Percentiles rank a stretch among this genome's conserved stretches.
Evolutionary conservation across 2,888 invertebrate species (phyloP).

Genomic region (Rhagonycha lutea): DNA sequence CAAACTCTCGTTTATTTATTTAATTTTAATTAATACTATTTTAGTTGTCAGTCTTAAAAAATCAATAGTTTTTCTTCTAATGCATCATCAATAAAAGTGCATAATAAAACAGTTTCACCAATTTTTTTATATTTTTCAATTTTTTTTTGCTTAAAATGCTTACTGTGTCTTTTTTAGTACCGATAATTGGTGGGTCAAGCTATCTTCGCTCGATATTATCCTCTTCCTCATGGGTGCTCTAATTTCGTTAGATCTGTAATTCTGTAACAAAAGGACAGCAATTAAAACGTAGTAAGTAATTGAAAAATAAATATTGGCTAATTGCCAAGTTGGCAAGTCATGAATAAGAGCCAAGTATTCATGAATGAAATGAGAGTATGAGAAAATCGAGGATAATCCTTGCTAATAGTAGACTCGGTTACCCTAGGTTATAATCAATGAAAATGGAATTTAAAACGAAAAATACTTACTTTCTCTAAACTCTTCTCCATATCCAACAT

Average conservation of each 20-base stretch:
- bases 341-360: slow-evolving; percentile 25
- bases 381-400: slow-evolving; percentile 38
- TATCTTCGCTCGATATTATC: slow-evolving; percentile 66
- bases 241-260: slow-evolving; percentile 40
- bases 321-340: slow-evolving; percentile 25
- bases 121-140: slow-evolving; percentile 2
- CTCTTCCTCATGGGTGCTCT: slow-evolving; percentile 64
- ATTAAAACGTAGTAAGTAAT: not conserved
- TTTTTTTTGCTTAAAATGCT: slow-evolving; percentile 35
- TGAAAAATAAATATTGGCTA: slow-evolving; percentile 29
- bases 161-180: slow-evolving; percentile 68
- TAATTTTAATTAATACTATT: slow-evolving; percentile 32
- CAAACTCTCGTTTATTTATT: slow-evolving; percentile 8
- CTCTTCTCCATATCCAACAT: slow-evolving; percentile 61
- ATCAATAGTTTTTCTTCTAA: slow-evolving; percentile 1
- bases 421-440: slow-evolving; percentile 25
- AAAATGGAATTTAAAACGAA: not conserved
- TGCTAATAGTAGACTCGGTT: slow-evolving; percentile 6
- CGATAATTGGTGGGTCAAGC: slow-evolving; percentile 66
- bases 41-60: slow-evolving; percentile 37
- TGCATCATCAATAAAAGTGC: not conserved
- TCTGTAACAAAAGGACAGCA: slow-evolving; percentile 45
- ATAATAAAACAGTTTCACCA: not conserved
- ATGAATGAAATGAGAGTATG: slow-evolving; percentile 37
- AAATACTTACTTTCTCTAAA: slow-evolving; percentile 61